Conservation (phyloP, 2,888 invertebrate genomes). For the Eupithecia abbreviata region DNA sequence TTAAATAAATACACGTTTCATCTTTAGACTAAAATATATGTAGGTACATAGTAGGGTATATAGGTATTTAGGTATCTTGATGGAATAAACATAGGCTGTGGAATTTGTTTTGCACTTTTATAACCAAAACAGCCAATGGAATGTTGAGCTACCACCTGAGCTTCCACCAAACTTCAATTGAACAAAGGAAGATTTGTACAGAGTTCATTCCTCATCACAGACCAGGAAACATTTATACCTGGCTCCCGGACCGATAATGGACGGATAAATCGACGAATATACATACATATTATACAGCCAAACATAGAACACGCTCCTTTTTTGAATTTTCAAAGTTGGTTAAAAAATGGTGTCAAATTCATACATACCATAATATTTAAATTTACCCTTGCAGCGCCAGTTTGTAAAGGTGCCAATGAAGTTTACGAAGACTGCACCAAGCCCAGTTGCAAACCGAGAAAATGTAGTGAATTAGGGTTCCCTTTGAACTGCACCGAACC, state of each 20-base stretch:
- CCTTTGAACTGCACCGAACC: slow-evolving; percentile 40
- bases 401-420: slow-evolving; percentile 45
- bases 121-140: neutral
- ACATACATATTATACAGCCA: too few species aligned
- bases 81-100: too few species aligned
- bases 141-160: neutral
- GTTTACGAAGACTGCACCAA: slow-evolving; percentile 44
- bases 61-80: too few species aligned
- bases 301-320: too few species aligned
- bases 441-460: slow-evolving; percentile 38
- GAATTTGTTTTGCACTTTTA: too few species aligned
- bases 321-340: too few species aligned
- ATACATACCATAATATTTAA: neutral
- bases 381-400: slow-evolving; percentile 30
- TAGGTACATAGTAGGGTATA: too few species aligned
- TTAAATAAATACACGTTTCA: too few species aligned
- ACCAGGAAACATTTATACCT: neutral
- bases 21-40: neutral
- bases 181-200: neutral
- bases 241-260: too few species aligned
- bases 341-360: too few species aligned
- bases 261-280: too few species aligned
- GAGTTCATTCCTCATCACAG: neutral
- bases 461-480: slow-evolving; percentile 47
- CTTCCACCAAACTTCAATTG: neutral